These are phyloP conservation scores for Oscheius sp. DNA, from an alignment of 2,888 invertebrate species.

Conservation along the genomic window DNA sequence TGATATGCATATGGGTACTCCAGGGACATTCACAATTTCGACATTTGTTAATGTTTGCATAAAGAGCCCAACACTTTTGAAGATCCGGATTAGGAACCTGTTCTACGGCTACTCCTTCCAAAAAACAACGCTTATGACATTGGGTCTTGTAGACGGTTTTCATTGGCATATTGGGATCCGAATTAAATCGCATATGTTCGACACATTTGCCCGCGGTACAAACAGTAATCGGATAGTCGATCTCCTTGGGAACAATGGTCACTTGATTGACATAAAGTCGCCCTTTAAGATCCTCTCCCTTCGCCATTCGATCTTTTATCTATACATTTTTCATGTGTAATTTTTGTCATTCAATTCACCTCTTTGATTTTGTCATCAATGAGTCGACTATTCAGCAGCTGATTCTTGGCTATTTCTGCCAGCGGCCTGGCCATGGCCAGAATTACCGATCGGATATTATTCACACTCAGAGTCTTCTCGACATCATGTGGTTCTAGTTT, in stretches of 20 bases:
- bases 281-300: neutral
- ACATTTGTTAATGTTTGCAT: constrained; percentile 1
- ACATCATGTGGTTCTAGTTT: constrained; percentile 12
- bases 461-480: constrained; percentile 25
- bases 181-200: neutral
- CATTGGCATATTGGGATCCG: constrained; percentile 4
- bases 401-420: constrained; percentile 27
- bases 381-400: constrained; percentile 8
- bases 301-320: neutral
- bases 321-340: neutral
- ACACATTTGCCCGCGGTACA: constrained; percentile 21
- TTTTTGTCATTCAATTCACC: neutral
- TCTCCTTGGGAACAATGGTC: neutral
- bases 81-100: neutral
- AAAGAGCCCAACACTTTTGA: neutral
- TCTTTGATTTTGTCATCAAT: constrained; percentile 27
- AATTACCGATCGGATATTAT: constrained; percentile 17
- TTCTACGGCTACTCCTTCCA: neutral
- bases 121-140: constrained; percentile 13
- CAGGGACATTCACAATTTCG: constrained; percentile 11
- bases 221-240: constrained; percentile 20
- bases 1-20: constrained; percentile 27
- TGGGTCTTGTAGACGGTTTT: constrained; percentile 29
- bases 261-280: constrained; percentile 18
- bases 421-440: constrained; percentile 19